Evolutionary conservation across 2,797 vertebrate genomes (phyloP).

Genomic region (Enteromius fasciolatus): DNA sequence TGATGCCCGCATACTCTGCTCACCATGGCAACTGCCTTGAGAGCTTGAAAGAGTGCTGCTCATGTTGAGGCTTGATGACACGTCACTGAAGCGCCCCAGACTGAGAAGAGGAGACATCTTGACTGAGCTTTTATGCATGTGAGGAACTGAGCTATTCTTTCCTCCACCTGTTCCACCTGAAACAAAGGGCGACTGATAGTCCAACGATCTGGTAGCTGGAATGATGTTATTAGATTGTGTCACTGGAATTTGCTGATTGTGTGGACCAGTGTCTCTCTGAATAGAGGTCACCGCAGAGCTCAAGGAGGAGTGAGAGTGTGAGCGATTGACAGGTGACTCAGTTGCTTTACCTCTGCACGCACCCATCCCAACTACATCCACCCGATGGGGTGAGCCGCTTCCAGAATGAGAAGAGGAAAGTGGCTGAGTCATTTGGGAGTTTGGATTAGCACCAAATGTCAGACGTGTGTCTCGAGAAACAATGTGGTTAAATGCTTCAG

Average conservation of each 20-base stretch:
- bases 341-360: constrained; percentile 21
- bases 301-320: constrained; percentile 74
- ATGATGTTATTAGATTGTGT: constrained; percentile 23
- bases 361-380: constrained; percentile 13
- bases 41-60: constrained; percentile 62
- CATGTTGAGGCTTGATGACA: constrained; percentile 68
- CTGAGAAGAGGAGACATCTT: constrained; percentile 44
- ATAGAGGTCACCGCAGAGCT: constrained; percentile 59
- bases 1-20: constrained; percentile 61
- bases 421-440: not conserved
- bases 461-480: constrained; percentile 44
- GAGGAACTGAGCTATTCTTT: constrained; percentile 10
- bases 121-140: not conserved
- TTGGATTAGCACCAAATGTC: constrained; percentile 22
- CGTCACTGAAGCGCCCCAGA: constrained; percentile 68
- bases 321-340: constrained; percentile 64
- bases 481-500: constrained; percentile 66
- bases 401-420: constrained; percentile 47
- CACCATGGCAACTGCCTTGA: constrained; percentile 63
- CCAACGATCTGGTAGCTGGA: not conserved
- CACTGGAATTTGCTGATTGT: constrained; percentile 5
- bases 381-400: not conserved
- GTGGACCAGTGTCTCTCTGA: constrained; percentile 57
- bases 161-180: constrained; percentile 10
- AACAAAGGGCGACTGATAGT: constrained; percentile 12